These are phyloP conservation scores for Gambusia holbrooki DNA, from an alignment of 2,113 vertebrate genomes.

Conservation along the genomic window DNA sequence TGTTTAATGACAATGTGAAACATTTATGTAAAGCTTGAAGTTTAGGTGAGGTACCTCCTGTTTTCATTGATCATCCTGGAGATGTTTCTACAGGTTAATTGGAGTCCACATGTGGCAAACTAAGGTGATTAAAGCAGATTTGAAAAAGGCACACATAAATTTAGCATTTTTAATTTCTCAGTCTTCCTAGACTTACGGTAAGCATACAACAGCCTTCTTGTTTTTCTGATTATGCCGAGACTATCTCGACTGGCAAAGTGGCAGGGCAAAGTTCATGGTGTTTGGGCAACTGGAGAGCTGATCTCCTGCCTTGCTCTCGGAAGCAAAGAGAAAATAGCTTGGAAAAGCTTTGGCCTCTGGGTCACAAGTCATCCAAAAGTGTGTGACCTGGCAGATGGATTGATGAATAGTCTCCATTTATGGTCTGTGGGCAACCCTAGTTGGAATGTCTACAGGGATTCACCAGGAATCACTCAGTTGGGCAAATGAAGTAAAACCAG, in stretches of 20 bases:
- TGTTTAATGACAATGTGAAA: too few relatives aligned
- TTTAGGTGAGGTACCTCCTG: background rate
- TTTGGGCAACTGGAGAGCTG: conserved; percentile 45
- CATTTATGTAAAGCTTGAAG: background rate
- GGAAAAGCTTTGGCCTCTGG: conserved; percentile 46
- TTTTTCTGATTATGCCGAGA: conserved; percentile 1
- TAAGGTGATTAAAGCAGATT: too few relatives aligned
- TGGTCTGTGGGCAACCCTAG: conserved; percentile 1
- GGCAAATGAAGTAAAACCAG: too few relatives aligned
- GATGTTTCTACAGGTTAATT: background rate
- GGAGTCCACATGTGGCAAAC: too few relatives aligned
- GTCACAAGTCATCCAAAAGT: conserved; percentile 56
- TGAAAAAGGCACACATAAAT: background rate
- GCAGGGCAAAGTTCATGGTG: conserved; percentile 50
- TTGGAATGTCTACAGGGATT: conserved; percentile 1
- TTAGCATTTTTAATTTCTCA: background rate
- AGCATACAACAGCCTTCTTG: background rate
- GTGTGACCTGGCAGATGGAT: conserved; percentile 52
- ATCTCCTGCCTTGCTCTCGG: conserved; percentile 37
- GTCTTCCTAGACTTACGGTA: background rate
- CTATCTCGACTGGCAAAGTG: conserved; percentile 7
- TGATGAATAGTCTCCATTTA: conserved; percentile 12
- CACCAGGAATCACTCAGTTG: background rate
- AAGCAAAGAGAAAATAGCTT: conserved; percentile 56
- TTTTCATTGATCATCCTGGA: background rate